These are phyloP conservation scores for Anomalospiza imberbis DNA, from an alignment of 2,797 vertebrate genomes.

Conservation along the genomic window DNA sequence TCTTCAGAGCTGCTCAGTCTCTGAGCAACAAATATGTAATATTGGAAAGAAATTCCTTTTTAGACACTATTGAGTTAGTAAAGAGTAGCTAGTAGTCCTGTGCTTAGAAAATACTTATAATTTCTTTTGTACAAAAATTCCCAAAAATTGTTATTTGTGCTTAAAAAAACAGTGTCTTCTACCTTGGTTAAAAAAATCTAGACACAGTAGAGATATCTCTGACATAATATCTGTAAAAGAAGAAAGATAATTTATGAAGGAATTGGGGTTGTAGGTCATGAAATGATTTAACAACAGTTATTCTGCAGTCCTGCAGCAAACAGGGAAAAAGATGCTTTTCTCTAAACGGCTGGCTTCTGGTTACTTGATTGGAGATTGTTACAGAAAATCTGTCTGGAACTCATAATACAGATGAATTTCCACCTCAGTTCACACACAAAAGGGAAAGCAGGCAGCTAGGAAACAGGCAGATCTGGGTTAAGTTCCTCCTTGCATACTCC, in stretches of 20 bases:
- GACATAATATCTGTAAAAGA: neutral
- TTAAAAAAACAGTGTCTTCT: neutral
- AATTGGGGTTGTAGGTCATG: neutral
- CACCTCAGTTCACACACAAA: neutral
- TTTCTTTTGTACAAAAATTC: neutral
- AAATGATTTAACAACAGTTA: neutral
- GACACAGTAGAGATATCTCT: neutral
- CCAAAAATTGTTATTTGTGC: neutral
- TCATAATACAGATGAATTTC: neutral
- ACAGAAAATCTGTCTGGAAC: neutral
- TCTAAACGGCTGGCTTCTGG: neutral
- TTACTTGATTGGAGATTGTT: neutral
- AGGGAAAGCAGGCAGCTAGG: neutral
- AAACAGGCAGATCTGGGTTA: slow-evolving; percentile 5
- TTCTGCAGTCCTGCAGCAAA: neutral
- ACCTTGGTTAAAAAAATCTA: neutral
- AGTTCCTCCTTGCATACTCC: neutral
- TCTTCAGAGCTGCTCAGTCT: neutral
- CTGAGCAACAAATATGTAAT: neutral
- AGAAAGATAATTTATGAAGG: neutral
- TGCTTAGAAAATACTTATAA: neutral
- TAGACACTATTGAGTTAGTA: neutral
- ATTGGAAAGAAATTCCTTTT: neutral
- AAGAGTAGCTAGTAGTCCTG: neutral
- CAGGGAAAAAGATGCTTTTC: neutral